These are phyloP conservation scores for Paralvinella palmiformis DNA, from an alignment of 1,140 invertebrate genomes.

Conservation along the genomic window DNA sequence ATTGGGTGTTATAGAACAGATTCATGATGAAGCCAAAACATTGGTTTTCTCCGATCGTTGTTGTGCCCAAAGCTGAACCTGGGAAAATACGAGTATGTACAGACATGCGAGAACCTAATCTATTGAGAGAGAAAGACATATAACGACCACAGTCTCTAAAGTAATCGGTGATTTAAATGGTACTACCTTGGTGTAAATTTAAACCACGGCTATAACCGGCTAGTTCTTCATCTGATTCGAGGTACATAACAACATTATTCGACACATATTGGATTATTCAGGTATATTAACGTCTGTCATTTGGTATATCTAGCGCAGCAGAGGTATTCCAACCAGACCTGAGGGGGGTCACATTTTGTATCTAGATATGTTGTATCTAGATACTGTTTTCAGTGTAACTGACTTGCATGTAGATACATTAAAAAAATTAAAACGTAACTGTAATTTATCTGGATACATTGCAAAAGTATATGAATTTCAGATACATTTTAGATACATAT, in stretches of 20 bases:
- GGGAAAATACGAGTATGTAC: not conserved
- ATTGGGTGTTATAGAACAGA: not conserved
- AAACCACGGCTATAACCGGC: not conserved
- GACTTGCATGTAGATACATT: no score
- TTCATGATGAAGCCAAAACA: not conserved
- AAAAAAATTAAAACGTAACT: no score
- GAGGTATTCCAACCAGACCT: slow-evolving; percentile 12
- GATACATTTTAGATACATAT: no score
- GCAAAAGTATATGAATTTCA: no score
- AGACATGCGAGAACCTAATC: not conserved
- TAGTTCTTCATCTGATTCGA: not conserved
- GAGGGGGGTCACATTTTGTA: no score
- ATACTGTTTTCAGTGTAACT: no score
- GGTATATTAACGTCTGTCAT: not conserved
- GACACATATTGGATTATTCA: not conserved
- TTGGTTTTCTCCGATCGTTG: not conserved
- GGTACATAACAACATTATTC: not conserved
- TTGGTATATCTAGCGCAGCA: not conserved
- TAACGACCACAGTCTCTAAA: not conserved
- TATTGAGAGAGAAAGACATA: not conserved
- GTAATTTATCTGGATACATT: no score
- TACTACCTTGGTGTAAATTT: not conserved
- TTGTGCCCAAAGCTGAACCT: not conserved
- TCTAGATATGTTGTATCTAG: no score
- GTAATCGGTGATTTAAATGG: not conserved